Evolutionary conservation across 2,888 invertebrate genomes (phyloP), one percentile per base, ranked within the genome.

Genomic region (Lasioglossum malachurum): DNA sequence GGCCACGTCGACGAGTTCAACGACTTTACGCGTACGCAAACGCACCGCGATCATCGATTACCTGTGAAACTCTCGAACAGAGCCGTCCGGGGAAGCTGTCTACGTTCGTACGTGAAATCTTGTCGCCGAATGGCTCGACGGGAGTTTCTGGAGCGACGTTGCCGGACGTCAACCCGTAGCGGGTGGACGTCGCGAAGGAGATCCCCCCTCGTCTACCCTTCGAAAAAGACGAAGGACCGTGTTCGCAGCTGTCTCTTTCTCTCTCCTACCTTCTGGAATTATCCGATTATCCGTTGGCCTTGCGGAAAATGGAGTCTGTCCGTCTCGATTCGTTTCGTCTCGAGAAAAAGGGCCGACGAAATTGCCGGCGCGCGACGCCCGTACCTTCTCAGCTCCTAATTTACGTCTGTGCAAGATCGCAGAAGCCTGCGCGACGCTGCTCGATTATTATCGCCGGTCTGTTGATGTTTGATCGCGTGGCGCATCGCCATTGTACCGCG

Each of bases 261-360:
- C 53, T 53, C n/a, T 10, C 16, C 16, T 31, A 31, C 27, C 60
- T 64, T 31, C 27, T 14, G 31, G 64, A 64, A 64, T 64, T 64
- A 67, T 76, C 53, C 84, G 75, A 79, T 76, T 53, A 79, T 83
- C 72, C 75, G 78, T 67, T 53, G 75, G 78, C 78, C 84, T 82
- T 72, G 78, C 44, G 78, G 72, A 53, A 82, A 75, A 84, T 69
- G 71, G 77, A 23, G 77, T 27, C 67, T 27, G 81, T 81, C 83
- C n/a, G 46, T 49, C 12, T 23, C 31, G 73, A 49, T 49, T 73
- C 73, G 73, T 23, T 73, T 31, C 31, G 31, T 49, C 31, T 0
- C 19, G 31, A 73, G 57, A 44, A 16, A 69, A 67, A 80, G 46
- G 41, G 44, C 44, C 41, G 57, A 57, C 49, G 46, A 49, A 60